phyloP scores from a whole-genome alignment of 2,113 vertebrate genomes.

The Ptilorrhoa leucosticta region DNA sequence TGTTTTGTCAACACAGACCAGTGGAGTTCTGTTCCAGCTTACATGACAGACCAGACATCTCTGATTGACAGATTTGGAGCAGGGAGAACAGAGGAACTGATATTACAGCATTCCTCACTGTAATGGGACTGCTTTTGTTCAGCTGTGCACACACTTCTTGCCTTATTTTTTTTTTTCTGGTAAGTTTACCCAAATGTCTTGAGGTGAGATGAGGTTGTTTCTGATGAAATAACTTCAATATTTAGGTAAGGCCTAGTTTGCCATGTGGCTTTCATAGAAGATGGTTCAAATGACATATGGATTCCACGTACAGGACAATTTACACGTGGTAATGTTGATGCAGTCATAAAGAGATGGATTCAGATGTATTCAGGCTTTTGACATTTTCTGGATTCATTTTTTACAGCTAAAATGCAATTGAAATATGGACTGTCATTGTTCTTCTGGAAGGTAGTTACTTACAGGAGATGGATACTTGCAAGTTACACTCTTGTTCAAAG shows the following conservation, averaged over 20 bases:
- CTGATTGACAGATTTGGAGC: slow-evolving; percentile 15
- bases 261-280: background rate
- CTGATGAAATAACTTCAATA: background rate
- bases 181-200: background rate
- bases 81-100: background rate
- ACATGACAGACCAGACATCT: background rate
- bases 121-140: background rate
- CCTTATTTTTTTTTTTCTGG: background rate
- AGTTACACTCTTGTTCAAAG: background rate
- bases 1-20: background rate
- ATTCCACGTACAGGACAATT: background rate
- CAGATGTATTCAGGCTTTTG: background rate
- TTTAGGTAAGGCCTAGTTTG: background rate
- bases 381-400: background rate
- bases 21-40: background rate
- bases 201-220: background rate
- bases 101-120: background rate
- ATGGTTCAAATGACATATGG: background rate
- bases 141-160: background rate
- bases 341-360: background rate
- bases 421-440: background rate
- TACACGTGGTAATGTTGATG: background rate
- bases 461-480: background rate
- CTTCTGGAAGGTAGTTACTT: background rate
- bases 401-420: background rate